phyloP scores from a whole-genome alignment of 2,888 invertebrate species.

The Tetragonisca angustula region DNA sequence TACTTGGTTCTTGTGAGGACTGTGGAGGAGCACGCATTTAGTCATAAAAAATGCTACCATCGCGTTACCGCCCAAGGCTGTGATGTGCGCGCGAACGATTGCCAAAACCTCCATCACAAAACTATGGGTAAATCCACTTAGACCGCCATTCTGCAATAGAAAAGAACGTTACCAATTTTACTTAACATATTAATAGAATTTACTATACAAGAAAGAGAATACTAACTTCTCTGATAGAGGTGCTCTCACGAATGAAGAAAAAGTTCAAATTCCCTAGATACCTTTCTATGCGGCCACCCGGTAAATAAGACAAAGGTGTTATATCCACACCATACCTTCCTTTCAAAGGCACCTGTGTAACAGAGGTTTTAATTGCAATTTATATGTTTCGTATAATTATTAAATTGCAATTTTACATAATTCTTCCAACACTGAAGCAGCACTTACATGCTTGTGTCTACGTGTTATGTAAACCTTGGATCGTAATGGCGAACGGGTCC shows the following conservation, averaged over 20 bases:
- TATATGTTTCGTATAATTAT: neutral
- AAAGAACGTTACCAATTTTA: neutral
- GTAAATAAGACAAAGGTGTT: slow-evolving; percentile 92
- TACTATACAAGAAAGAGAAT: neutral
- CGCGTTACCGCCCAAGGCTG: slow-evolving; percentile 97
- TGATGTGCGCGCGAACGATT: slow-evolving; percentile 96
- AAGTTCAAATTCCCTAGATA: slow-evolving; percentile 96
- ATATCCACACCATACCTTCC: slow-evolving; percentile 90
- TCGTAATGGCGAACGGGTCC: slow-evolving; percentile 86
- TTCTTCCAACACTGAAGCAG: neutral
- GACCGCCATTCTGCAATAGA: slow-evolving; percentile 90
- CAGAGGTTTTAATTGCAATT: neutral
- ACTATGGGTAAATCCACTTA: slow-evolving; percentile 97
- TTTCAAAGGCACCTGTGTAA: slow-evolving; percentile 82
- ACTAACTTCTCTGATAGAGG: slow-evolving; percentile 92
- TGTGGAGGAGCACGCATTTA: slow-evolving; percentile 95
- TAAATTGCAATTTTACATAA: neutral
- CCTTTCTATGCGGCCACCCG: slow-evolving; percentile 91
- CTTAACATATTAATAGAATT: neutral
- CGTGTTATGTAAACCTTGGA: slow-evolving; percentile 75
- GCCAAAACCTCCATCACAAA: slow-evolving; percentile 97
- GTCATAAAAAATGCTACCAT: slow-evolving; percentile 97
- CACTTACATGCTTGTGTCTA: slow-evolving; percentile 80
- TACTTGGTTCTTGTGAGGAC: slow-evolving; percentile 98
- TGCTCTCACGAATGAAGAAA: slow-evolving; percentile 97